phyloP scores from a whole-genome alignment of 2,113 vertebrate genomes.

The Ceyx melanurus region DNA sequence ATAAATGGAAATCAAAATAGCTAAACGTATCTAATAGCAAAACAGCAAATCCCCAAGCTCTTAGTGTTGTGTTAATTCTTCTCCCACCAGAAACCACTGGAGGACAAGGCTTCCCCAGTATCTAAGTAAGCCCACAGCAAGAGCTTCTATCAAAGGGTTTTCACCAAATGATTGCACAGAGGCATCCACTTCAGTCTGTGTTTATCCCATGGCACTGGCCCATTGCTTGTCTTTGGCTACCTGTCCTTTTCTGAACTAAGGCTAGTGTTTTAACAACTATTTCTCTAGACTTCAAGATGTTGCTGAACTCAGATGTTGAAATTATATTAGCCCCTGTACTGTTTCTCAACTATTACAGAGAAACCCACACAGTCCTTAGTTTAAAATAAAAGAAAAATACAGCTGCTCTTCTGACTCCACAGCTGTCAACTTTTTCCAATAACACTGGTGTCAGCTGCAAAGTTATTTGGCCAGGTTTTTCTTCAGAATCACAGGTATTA shows the following conservation, averaged over 20 bases:
- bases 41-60: not conserved
- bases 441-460: not conserved
- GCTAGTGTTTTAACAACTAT: not conserved
- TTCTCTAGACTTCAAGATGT: not conserved
- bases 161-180: not conserved
- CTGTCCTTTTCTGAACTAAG: not conserved
- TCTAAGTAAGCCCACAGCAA: not conserved
- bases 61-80: not conserved
- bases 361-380: not conserved
- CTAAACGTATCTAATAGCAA: not conserved
- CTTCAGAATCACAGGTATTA: not conserved
- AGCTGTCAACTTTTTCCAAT: not conserved
- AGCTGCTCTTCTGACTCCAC: not conserved
- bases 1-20: not conserved
- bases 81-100: not conserved
- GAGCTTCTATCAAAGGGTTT: not conserved
- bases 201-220: not conserved
- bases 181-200: not conserved
- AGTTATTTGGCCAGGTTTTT: not conserved
- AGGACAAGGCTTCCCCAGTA: not conserved
- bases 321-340: not conserved
- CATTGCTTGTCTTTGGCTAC: not conserved
- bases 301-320: not conserved
- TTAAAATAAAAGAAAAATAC: not conserved
- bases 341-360: not conserved